A percentile compares a stretch with the other conserved stretches of the same genome.
phyloP scores from a whole-genome alignment of 1,140 invertebrate genomes.

The Asobara japonica region DNA sequence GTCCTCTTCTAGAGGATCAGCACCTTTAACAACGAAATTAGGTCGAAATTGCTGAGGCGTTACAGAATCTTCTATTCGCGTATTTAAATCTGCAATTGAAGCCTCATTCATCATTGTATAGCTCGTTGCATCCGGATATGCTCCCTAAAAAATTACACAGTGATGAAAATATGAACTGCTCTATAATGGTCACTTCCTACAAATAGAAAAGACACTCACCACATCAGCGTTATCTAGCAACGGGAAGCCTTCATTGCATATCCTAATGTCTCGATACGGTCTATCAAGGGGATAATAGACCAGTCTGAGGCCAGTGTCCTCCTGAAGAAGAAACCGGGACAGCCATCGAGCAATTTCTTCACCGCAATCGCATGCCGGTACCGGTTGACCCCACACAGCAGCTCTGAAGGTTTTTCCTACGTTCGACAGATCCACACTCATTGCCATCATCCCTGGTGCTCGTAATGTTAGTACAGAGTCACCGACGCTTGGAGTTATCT shows the following conservation, averaged over 20 bases:
- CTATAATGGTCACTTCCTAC: neutral
- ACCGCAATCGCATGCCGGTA: slow-evolving; percentile 71
- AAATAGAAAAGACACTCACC: slow-evolving; percentile 44
- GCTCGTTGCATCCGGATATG: slow-evolving; percentile 69
- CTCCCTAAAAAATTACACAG: slow-evolving; percentile 57
- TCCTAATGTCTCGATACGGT: slow-evolving; percentile 50
- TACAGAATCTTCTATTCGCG: slow-evolving; percentile 66
- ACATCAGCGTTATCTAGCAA: slow-evolving; percentile 44
- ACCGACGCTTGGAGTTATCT: slow-evolving; percentile 20
- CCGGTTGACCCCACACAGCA: slow-evolving; percentile 63
- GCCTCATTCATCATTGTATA: slow-evolving; percentile 72
- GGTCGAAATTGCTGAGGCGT: slow-evolving; percentile 72
- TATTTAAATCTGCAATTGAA: slow-evolving; percentile 73
- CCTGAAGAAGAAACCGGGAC: slow-evolving; percentile 69
- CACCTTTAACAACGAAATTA: slow-evolving; percentile 75
- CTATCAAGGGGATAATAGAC: slow-evolving; percentile 69
- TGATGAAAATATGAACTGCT: neutral
- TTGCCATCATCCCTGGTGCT: slow-evolving; percentile 58
- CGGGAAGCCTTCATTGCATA: slow-evolving; percentile 48
- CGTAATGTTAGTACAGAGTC: slow-evolving; percentile 27
- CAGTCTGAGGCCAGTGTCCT: slow-evolving; percentile 68
- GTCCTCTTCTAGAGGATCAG: slow-evolving; percentile 74
- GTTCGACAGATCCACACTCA: slow-evolving; percentile 66
- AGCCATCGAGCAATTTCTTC: slow-evolving; percentile 72
- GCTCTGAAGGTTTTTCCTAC: slow-evolving; percentile 61